Evolutionary conservation across 1,140 invertebrate genomes (phyloP), one percentile per base, ranked within the genome.

Genomic region (Saxidomus purpurata): DNA sequence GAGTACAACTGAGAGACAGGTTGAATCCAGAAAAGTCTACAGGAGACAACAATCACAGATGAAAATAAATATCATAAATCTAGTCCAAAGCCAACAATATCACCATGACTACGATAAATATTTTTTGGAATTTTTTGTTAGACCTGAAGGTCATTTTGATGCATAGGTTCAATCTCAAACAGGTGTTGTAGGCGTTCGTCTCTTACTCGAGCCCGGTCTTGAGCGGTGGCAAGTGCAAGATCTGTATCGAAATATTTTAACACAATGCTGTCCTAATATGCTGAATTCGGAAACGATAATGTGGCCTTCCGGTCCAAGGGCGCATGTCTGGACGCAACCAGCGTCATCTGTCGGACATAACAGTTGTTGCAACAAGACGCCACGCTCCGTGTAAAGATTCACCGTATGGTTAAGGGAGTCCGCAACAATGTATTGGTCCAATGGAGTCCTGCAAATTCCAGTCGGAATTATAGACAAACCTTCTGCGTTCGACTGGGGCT

Each of bases 161-260:
- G n/a, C n/a, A n/a, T n/a, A n/a, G 52, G 9, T 67, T 4, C 34
- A 19, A 17, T 38, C 11, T 71, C 67, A 82, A 17, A 82, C 28
- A 25, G 49, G 67, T 3, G 87, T 31, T 55, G 92, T 92, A 6
- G 93, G 92, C 17, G 93, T 92, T 74, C 91, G 69, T 47, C 93
- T 80, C 82, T 94, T 95, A 67, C 92, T 94, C 4, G 93, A 94
- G 15, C 92, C 91, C 22, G 91, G 91, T 91, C 92, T 91, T 8
- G 83, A 90, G 25, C 69, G 63, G 74, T 95, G 94, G 87, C 94
- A 95, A 15, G 91, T 86, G 87, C 95, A 95, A 19, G 92, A 69
- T n/a, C 91, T 85, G 77, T 94, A 95, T 8, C 95, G 88, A 80
- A 94, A 95, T 80, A 95, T 94, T 89, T 95, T 95, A 13, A 95